Percentiles rank a stretch among this genome's conserved stretches.
Conservation (phyloP, 2,797 vertebrate genomes). For the Sparidentex hasta region DNA sequence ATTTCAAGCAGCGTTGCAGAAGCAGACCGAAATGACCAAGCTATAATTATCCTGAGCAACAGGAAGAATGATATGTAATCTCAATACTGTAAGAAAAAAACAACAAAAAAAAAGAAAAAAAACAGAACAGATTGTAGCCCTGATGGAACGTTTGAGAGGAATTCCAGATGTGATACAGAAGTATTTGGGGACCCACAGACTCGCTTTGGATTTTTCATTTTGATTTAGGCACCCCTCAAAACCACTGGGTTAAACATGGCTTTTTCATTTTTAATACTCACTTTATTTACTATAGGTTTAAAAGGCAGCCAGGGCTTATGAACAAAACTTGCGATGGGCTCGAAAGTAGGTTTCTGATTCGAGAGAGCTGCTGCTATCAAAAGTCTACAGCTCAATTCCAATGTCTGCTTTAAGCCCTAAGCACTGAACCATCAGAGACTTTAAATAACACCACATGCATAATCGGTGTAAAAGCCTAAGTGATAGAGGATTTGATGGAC, state of each 20-base stretch:
- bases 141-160: not conserved
- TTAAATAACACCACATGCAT: slow-evolving; percentile 26
- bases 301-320: not conserved
- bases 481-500: slow-evolving; percentile 26
- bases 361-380: not conserved
- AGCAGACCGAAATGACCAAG: slow-evolving; percentile 14
- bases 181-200: not conserved
- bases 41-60: slow-evolving; percentile 37
- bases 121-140: slow-evolving; percentile 21
- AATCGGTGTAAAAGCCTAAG: slow-evolving; percentile 20
- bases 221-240: not conserved
- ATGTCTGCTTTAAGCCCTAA: slow-evolving; percentile 15
- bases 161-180: slow-evolving; percentile 1
- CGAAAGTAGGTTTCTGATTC: slow-evolving; percentile 19
- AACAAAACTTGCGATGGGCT: not conserved
- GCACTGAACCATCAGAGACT: not conserved
- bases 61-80: slow-evolving; percentile 24
- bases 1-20: slow-evolving; percentile 34
- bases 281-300: not conserved
- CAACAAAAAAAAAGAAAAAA: not conserved
- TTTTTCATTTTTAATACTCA: not conserved
- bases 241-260: not conserved
- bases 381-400: slow-evolving; percentile 17
- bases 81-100: not conserved
- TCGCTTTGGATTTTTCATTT: not conserved